phyloP scores from a whole-genome alignment of 2,113 vertebrate species.

The Eurystomus gularis region DNA sequence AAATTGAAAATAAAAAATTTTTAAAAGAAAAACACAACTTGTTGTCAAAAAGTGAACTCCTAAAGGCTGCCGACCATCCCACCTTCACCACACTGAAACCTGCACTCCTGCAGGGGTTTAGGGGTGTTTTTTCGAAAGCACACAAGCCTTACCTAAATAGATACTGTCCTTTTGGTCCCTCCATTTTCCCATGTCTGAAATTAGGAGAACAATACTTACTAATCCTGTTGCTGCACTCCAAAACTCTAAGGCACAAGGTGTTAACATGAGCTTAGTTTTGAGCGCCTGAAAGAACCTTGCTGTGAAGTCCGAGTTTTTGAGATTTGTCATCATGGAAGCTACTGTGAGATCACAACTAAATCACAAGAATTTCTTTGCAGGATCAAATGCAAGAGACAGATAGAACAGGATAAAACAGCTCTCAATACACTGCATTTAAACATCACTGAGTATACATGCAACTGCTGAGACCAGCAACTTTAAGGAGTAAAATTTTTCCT shows the following conservation, averaged over 20 bases:
- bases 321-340: not conserved
- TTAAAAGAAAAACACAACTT: not conserved
- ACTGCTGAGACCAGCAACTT: not conserved
- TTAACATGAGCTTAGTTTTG: not conserved
- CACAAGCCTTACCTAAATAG: not conserved
- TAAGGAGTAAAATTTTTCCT: not conserved
- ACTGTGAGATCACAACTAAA: not conserved
- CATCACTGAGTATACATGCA: fast-evolving
- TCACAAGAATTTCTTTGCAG: not conserved
- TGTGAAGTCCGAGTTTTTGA: not conserved
- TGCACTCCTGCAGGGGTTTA: not conserved
- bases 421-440: not conserved
- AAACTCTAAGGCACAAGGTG: not conserved
- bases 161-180: not conserved
- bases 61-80: not conserved
- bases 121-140: not conserved
- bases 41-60: not conserved
- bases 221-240: not conserved
- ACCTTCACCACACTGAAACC: not conserved
- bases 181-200: not conserved
- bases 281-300: not conserved
- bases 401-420: not conserved
- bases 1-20: not conserved
- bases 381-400: not conserved
- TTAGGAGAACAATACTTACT: not conserved